phyloP scores from a whole-genome alignment of 1,140 invertebrate genomes.

The Drosophila arizonae region DNA sequence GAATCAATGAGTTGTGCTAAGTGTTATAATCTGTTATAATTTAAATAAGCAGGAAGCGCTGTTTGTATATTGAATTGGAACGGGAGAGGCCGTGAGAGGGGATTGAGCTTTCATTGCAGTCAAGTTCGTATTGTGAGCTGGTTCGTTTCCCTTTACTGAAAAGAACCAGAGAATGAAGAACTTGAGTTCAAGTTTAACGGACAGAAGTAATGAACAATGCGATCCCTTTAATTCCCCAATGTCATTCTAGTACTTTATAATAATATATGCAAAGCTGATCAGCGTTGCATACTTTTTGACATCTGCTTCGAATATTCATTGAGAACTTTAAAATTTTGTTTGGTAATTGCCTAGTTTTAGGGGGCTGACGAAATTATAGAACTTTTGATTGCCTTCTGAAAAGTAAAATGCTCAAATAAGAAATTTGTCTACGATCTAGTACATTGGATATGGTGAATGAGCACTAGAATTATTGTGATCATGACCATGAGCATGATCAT shows the following conservation, averaged over 20 bases:
- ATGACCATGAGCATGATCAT: too few species aligned
- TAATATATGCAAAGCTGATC: background rate
- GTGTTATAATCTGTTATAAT: background rate
- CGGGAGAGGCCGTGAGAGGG: background rate
- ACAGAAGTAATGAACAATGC: background rate
- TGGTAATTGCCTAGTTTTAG: slow-evolving; percentile 12
- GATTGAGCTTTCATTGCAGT: background rate
- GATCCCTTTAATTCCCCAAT: too few species aligned
- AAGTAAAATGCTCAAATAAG: too few species aligned
- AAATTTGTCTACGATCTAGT: too few species aligned
- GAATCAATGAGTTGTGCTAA: background rate
- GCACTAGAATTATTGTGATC: too few species aligned
- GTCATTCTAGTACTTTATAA: too few species aligned
- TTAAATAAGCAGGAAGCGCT: background rate
- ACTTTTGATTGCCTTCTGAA: too few species aligned
- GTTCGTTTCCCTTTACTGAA: background rate
- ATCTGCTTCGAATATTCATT: background rate
- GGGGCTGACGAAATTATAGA: background rate
- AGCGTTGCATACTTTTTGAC: background rate
- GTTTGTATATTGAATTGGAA: background rate
- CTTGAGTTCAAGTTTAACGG: background rate
- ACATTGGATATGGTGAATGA: too few species aligned
- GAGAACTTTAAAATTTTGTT: background rate
- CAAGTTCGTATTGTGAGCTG: too few species aligned
- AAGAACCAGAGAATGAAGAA: too few species aligned